These are phyloP conservation scores for Ibidorhyncha struthersii DNA, from an alignment of 2,113 vertebrate species.

Conservation along the genomic window DNA sequence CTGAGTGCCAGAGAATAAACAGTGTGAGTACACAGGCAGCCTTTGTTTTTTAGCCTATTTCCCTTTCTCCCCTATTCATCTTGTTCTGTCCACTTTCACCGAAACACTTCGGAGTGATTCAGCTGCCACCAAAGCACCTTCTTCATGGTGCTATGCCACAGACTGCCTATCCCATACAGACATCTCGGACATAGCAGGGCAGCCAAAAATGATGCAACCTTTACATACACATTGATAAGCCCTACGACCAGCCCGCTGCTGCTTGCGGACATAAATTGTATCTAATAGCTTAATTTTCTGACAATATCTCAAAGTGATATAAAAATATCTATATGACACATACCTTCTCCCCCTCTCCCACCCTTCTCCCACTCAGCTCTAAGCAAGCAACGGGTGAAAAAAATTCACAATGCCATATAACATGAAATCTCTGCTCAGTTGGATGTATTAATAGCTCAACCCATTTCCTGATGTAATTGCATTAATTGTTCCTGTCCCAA, in stretches of 20 bases:
- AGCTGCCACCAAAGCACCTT: neutral
- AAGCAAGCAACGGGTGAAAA: neutral
- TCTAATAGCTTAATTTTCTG: constrained; percentile 7
- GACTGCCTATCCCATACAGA: neutral
- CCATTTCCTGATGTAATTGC: constrained; percentile 43
- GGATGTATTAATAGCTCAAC: constrained; percentile 39
- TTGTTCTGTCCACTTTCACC: neutral
- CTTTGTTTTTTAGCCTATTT: neutral
- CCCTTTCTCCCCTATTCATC: neutral
- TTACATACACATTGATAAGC: neutral
- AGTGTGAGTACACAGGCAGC: neutral
- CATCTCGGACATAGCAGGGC: accelerated
- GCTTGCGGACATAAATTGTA: constrained; percentile 14
- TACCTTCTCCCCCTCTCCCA: neutral
- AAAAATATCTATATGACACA: constrained; percentile 13
- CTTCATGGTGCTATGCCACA: neutral
- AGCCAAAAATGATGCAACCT: neutral
- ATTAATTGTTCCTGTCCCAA: constrained; percentile 47
- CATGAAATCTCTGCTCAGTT: constrained; percentile 24
- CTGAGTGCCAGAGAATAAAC: neutral
- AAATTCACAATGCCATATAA: neutral
- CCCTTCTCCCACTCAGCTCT: neutral
- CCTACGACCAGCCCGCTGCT: neutral
- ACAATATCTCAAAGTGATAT: neutral
- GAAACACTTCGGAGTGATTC: neutral